Evolutionary conservation across 2,113 vertebrate genomes (phyloP).

Genomic region (Oncorhynchus kisutch): DNA sequence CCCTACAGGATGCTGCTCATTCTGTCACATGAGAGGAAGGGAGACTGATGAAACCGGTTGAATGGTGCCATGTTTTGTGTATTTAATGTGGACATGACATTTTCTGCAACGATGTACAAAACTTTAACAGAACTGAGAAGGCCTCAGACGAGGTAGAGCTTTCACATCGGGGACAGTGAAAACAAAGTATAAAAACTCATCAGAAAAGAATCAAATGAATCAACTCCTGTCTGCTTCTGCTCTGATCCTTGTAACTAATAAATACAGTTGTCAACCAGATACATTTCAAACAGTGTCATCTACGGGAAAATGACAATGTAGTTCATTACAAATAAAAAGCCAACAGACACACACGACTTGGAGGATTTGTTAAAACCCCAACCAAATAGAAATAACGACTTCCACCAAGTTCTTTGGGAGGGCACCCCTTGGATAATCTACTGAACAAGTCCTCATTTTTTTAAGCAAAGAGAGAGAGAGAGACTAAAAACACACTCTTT

Average conservation of each 20-base stretch:
- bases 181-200: constrained; percentile 44
- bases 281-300: constrained; percentile 81
- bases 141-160: constrained; percentile 92
- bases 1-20: not conserved
- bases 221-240: constrained; percentile 61
- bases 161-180: constrained; percentile 79
- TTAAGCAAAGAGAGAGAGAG: constrained; percentile 43
- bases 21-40: not conserved
- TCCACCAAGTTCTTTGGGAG: constrained; percentile 59
- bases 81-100: constrained; percentile 91
- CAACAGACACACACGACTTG: constrained; percentile 59
- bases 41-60: constrained; percentile 36
- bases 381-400: constrained; percentile 54
- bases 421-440: constrained; percentile 54
- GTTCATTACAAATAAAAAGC: constrained; percentile 63
- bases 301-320: constrained; percentile 77
- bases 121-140: constrained; percentile 82
- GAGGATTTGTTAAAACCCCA: constrained; percentile 47
- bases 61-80: constrained; percentile 71
- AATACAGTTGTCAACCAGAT: constrained; percentile 86
- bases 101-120: constrained; percentile 84
- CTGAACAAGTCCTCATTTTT: constrained; percentile 60
- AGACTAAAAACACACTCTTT: constrained; percentile 52
- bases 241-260: constrained; percentile 84
- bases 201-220: constrained; percentile 52